A percentile compares a stretch with the other conserved stretches of the same genome.
phyloP scores from a whole-genome alignment of 1,140 invertebrate species.

The Oreohelix idahoensis region DNA sequence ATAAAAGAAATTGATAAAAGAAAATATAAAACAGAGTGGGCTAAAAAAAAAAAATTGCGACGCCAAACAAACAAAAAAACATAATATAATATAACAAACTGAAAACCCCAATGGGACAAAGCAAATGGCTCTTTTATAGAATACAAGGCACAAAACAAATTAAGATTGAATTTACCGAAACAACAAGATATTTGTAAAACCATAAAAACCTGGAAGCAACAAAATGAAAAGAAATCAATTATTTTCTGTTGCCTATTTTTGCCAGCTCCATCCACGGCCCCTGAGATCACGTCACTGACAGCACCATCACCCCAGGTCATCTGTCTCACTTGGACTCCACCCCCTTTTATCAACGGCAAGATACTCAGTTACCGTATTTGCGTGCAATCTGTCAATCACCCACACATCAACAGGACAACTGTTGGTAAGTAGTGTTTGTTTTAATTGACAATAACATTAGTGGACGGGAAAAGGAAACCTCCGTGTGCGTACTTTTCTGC shows the following conservation, averaged over 20 bases:
- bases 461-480: background rate
- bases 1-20: too few relatives aligned
- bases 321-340: constrained; percentile 89
- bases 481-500: background rate
- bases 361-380: constrained; percentile 87
- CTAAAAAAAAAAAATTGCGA: too few relatives aligned
- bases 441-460: background rate
- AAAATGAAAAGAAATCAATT: background rate
- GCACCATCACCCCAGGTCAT: constrained; percentile 87
- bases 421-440: constrained; percentile 22
- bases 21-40: too few relatives aligned
- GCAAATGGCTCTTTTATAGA: too few relatives aligned
- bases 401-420: constrained; percentile 63
- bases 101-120: too few relatives aligned
- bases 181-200: background rate
- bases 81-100: too few relatives aligned
- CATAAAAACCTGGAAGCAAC: too few relatives aligned
- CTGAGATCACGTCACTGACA: constrained; percentile 80
- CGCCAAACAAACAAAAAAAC: too few relatives aligned
- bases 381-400: constrained; percentile 73
- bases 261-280: constrained; percentile 63
- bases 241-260: background rate
- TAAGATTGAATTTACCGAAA: too few relatives aligned
- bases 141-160: too few relatives aligned
- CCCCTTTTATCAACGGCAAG: constrained; percentile 88